Conservation (phyloP, 2,797 vertebrate genomes). For the Lacerta viridis region DNA sequence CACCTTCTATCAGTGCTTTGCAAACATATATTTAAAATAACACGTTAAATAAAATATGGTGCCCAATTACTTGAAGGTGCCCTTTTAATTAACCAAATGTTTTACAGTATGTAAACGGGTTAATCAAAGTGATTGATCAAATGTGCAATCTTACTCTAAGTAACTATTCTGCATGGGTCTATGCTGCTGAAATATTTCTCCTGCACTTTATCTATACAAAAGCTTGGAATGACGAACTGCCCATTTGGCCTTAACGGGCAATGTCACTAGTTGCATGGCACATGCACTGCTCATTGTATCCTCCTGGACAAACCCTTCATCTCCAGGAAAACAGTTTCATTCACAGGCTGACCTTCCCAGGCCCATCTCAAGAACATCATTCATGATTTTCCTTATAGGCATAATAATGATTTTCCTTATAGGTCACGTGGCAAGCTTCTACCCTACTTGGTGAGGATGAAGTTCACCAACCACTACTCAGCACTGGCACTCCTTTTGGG, state of each 20-base stretch:
- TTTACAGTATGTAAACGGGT: not conserved
- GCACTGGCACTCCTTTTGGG: not conserved
- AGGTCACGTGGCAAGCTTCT: not conserved
- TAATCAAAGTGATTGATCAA: not conserved
- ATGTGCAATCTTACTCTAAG: not conserved
- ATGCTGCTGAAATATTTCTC: not conserved
- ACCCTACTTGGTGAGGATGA: not conserved
- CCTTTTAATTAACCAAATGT: not conserved
- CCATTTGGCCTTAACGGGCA: not conserved
- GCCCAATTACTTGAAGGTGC: not conserved
- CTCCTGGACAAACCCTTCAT: not conserved
- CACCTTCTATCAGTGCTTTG: too few relatives aligned
- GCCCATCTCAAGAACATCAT: not conserved
- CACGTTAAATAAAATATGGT: not conserved
- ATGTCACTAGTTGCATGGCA: not conserved
- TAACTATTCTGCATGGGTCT: not conserved
- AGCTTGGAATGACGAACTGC: not conserved
- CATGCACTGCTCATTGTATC: not conserved
- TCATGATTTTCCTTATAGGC: constrained; percentile 22
- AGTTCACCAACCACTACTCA: not conserved
- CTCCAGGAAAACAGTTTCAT: not conserved
- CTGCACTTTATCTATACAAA: not conserved
- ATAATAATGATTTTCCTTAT: constrained; percentile 28
- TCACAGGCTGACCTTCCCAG: not conserved
- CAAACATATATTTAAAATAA: not conserved